Percentiles rank a stretch among this genome's conserved stretches.
Evolutionary conservation across 2,113 vertebrate species (phyloP).

Genomic region (Astatoreochromis straeleni): DNA sequence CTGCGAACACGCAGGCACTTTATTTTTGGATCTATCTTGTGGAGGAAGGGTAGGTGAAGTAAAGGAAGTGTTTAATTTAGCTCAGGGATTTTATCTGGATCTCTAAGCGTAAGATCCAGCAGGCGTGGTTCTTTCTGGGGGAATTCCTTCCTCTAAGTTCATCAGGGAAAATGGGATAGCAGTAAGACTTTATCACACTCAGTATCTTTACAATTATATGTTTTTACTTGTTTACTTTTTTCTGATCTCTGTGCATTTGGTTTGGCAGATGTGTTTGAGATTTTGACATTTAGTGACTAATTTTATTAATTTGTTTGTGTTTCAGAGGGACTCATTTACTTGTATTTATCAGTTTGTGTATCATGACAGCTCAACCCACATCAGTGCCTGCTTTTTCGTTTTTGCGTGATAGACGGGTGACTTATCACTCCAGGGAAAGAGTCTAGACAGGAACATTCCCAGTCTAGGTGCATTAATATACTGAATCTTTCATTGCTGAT

Average conservation of each 20-base stretch:
- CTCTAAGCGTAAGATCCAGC: conserved; percentile 28
- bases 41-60: conserved; percentile 41
- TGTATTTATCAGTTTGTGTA: background rate
- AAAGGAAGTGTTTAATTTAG: conserved; percentile 64
- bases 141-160: conserved; percentile 54
- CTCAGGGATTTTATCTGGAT: conserved; percentile 46
- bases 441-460: conserved; percentile 58
- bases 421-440: conserved; percentile 35
- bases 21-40: conserved; percentile 36
- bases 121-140: conserved; percentile 59
- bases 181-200: background rate
- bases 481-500: background rate
- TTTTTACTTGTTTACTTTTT: background rate
- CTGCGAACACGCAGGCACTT: conserved; percentile 2
- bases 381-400: background rate
- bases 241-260: background rate
- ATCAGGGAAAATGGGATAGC: conserved; percentile 21
- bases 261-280: background rate
- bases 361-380: background rate
- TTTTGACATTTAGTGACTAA: background rate
- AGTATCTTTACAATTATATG: background rate
- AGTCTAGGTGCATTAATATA: conserved; percentile 17
- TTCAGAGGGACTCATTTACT: background rate
- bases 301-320: background rate
- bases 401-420: conserved; percentile 3